Base-by-base conservation (phyloP, 2,888 invertebrate species). In the Parnassius glacialis region DNA sequence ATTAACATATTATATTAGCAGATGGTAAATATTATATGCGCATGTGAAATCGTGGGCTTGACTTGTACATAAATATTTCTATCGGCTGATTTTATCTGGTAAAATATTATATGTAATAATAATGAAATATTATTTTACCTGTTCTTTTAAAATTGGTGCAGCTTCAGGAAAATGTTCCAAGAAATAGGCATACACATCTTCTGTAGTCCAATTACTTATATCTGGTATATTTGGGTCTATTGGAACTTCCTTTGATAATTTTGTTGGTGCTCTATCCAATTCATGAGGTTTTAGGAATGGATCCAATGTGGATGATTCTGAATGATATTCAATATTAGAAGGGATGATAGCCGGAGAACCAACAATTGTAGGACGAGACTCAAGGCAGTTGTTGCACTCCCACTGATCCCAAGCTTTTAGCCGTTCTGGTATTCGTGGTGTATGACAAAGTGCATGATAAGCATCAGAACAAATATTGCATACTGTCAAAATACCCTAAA, bases 401-500 rank as follows among this genome's bases (percentile, higher is more conserved):
- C 96, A 96, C 70, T 94, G 94, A 50, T 92, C 88, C 76, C 93
- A 93, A 12, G 92, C 91, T 77, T 93, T 93, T 52, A 84, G 74
- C 67, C 92, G 90, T 64, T 93, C 93, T 5, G 89, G 84, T 66
- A 95, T 92, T 52, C 93, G 92, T 5, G 97, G 97, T 45, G 93
- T 87, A 75, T 97, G 97, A 76, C 97, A 98, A 44, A 92, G 87
- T 65, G 95, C 93, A 81, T 98, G 98, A 79, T 96, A 98, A 5
- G 95, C 95, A 81, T 97, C 96, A 52, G 96, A 95, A 81, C 98
- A 98, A 44, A 94, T 93, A 70, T 94, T 95, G 84, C 98, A 97
- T 52, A 96, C 95, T 45, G 96, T 92, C 74, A 97, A 84, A 42
- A 93, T 91, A 61, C 94, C 95, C 95, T 95, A 83, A 56, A 87